phyloP scores from a whole-genome alignment of 1,140 invertebrate genomes.

The Ceratina calcarata region DNA sequence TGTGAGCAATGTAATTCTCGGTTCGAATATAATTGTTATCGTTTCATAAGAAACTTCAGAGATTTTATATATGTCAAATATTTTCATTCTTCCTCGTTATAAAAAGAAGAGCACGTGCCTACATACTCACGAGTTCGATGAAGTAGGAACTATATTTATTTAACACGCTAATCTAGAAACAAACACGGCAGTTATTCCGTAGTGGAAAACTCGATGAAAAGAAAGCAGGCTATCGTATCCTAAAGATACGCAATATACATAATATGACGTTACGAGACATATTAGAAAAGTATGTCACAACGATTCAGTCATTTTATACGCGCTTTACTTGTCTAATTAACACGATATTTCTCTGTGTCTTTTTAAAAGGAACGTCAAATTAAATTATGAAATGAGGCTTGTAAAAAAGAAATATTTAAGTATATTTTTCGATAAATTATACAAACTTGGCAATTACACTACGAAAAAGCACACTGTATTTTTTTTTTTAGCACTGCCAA shows the following conservation, averaged over 20 bases:
- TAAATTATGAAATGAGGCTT: not conserved
- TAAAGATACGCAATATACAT: not conserved
- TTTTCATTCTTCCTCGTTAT: not conserved
- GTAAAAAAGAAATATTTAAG: not conserved
- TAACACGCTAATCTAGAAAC: constrained; percentile 9
- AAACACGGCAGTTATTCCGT: not conserved
- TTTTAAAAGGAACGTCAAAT: not conserved
- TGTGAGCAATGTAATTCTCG: not conserved
- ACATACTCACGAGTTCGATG: not conserved
- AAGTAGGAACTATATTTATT: constrained; percentile 3
- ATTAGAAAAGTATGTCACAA: not conserved
- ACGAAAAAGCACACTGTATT: constrained; percentile 35
- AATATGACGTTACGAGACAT: not conserved
- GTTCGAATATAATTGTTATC: not conserved
- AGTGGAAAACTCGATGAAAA: constrained; percentile 9
- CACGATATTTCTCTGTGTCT: not conserved
- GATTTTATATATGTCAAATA: not conserved
- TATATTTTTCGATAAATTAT: constrained; percentile 21
- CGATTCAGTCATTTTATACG: constrained; percentile 8
- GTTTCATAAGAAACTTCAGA: not conserved
- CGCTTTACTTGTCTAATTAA: not conserved
- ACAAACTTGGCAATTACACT: not conserved
- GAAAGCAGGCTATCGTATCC: not conserved
- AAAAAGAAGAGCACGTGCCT: not conserved
- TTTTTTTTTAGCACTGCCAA: constrained; percentile 56